Percentiles rank a stretch among this genome's conserved stretches.
These are phyloP conservation scores for Clarias pachynema DNA, from an alignment of 2,797 vertebrate genomes.

Conservation along the genomic window DNA sequence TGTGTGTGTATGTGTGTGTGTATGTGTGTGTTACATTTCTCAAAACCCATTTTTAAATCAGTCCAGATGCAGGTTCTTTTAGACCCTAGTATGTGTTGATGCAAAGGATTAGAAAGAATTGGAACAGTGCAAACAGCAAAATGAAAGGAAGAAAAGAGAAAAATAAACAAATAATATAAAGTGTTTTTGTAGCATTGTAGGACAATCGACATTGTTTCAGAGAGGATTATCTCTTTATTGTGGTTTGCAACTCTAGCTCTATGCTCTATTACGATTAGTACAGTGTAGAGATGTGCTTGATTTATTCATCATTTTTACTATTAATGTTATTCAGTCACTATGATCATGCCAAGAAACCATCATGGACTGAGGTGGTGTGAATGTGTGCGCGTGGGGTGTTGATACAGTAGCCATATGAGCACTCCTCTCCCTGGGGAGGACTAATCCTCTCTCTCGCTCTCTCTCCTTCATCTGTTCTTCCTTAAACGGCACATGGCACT, in stretches of 20 bases:
- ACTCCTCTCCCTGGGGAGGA: conserved; percentile 66
- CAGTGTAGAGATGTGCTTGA: conserved; percentile 26
- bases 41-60: conserved; percentile 73
- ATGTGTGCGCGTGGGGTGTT: conserved; percentile 24
- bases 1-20: conserved; percentile 9
- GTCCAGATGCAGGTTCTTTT: conserved; percentile 79
- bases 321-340: conserved; percentile 48
- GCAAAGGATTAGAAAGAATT: conserved; percentile 75
- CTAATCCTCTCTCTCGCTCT: conserved; percentile 64
- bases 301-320: conserved; percentile 55
- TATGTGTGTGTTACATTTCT: conserved; percentile 59
- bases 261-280: conserved; percentile 3
- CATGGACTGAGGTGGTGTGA: conserved; percentile 48
- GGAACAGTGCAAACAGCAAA: conserved; percentile 70
- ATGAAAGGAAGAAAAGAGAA: conserved; percentile 53
- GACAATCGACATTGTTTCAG: conserved; percentile 66
- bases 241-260: conserved; percentile 18
- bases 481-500: conserved; percentile 53
- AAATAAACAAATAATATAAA: conserved; percentile 72
- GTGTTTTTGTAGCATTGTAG: conserved; percentile 61
- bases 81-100: conserved; percentile 72
- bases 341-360: conserved; percentile 54
- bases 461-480: conserved; percentile 67
- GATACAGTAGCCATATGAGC: conserved; percentile 65
- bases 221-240: conserved; percentile 35